Evolutionary conservation across 2,888 invertebrate genomes (phyloP).

Genomic region (Drosophila kuntzei): DNA sequence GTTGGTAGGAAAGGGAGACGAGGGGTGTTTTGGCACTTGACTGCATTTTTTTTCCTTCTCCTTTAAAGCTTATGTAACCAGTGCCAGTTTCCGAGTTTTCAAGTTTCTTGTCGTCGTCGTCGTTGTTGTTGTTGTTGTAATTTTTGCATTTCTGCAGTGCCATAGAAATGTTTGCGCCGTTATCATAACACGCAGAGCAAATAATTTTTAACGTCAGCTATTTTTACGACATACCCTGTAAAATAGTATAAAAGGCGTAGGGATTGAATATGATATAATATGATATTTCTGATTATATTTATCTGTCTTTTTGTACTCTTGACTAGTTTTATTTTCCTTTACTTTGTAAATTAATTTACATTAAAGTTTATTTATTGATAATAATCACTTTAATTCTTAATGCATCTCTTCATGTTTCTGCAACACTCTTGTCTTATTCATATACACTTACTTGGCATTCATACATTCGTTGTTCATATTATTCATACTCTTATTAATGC

Average conservation of each 20-base stretch:
- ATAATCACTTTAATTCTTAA: neutral
- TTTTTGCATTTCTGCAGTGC: conserved; percentile 25
- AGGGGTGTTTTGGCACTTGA: conserved; percentile 26
- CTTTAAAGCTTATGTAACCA: conserved; percentile 31
- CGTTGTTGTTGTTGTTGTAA: conserved; percentile 2
- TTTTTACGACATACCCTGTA: conserved; percentile 3
- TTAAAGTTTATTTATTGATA: neutral
- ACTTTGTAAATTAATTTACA: neutral
- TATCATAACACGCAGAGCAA: conserved; percentile 24
- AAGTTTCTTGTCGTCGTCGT: conserved; percentile 9
- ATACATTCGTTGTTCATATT: neutral
- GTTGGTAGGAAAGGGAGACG: neutral
- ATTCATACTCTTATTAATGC: neutral
- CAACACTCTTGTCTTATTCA: neutral
- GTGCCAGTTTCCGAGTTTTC: conserved; percentile 15
- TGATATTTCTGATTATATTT: too few species aligned
- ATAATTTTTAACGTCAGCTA: conserved; percentile 4
- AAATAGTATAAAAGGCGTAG: neutral
- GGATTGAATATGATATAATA: too few species aligned
- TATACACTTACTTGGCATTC: neutral
- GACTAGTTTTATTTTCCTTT: neutral
- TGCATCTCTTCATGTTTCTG: neutral
- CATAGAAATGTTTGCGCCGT: conserved; percentile 17
- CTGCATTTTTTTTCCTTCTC: conserved; percentile 13
- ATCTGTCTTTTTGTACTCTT: too few species aligned